These are phyloP conservation scores for Clivina fossor DNA, from an alignment of 2,888 invertebrate species.

Conservation along the genomic window DNA sequence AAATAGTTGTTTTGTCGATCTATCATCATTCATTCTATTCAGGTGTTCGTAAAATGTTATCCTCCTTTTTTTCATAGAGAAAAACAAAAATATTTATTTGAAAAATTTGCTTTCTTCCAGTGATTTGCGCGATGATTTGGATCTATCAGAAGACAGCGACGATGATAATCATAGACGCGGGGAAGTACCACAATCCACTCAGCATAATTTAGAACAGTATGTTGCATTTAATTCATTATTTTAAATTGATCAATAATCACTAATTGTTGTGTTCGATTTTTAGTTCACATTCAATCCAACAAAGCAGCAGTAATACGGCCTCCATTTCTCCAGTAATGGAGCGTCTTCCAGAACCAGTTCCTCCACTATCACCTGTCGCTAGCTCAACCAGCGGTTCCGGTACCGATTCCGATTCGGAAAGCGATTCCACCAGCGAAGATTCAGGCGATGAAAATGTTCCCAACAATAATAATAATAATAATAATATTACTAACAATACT, in stretches of 20 bases:
- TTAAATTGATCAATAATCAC: not conserved
- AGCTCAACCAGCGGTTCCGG: slow-evolving; percentile 66
- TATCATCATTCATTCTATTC: too few relatives aligned
- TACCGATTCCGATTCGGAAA: slow-evolving; percentile 63
- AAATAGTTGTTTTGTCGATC: too few relatives aligned
- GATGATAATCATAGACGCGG: slow-evolving; percentile 60
- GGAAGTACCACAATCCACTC: slow-evolving; percentile 44
- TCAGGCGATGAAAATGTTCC: slow-evolving; percentile 53
- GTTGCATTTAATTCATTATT: slow-evolving; percentile 34
- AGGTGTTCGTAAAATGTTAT: too few relatives aligned
- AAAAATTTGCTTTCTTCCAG: too few relatives aligned
- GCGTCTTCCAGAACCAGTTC: slow-evolving; percentile 56
- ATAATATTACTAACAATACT: too few relatives aligned
- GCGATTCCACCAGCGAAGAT: slow-evolving; percentile 58
- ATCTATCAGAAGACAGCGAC: slow-evolving; percentile 76
- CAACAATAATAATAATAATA: slow-evolving; percentile 42
- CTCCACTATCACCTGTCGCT: slow-evolving; percentile 57
- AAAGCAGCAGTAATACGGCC: too few relatives aligned
- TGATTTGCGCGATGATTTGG: slow-evolving; percentile 70
- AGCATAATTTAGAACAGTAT: slow-evolving; percentile 53
- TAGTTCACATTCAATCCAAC: slow-evolving; percentile 35
- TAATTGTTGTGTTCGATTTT: slow-evolving; percentile 44
- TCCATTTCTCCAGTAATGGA: slow-evolving; percentile 48
- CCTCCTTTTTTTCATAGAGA: too few relatives aligned
- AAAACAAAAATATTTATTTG: too few relatives aligned